Conservation (phyloP, 2,113 vertebrate genomes). For the Synchiropus splendidus region DNA sequence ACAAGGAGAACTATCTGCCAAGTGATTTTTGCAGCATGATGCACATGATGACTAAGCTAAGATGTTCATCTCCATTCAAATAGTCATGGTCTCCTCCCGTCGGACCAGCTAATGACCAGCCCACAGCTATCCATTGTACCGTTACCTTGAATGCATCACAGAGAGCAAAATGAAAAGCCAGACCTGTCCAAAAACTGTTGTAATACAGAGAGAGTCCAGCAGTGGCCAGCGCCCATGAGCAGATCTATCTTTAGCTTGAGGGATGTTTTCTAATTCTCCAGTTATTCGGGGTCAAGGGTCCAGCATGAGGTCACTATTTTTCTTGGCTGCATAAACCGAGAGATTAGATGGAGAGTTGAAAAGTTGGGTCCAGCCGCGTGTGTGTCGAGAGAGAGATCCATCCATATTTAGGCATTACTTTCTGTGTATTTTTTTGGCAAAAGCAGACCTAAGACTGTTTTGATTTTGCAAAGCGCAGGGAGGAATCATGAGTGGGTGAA, state of each 20-base stretch:
- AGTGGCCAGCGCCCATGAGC: not conserved
- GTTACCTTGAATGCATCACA: not conserved
- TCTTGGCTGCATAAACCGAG: conserved; percentile 31
- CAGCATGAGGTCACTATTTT: conserved; percentile 45
- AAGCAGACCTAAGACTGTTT: too few species aligned
- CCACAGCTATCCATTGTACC: too few species aligned
- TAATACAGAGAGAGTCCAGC: not conserved
- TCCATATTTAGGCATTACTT: conserved; percentile 7
- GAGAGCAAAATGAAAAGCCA: not conserved
- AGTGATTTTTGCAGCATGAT: too few species aligned
- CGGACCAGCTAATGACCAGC: too few species aligned
- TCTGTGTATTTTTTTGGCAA: too few species aligned
- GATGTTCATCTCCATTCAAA: too few species aligned
- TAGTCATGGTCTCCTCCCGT: too few species aligned
- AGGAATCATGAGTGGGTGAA: conserved; percentile 5
- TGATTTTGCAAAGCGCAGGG: too few species aligned
- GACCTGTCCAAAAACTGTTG: not conserved
- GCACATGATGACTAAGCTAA: too few species aligned
- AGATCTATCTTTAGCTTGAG: conserved; percentile 22
- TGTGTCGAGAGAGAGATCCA: too few species aligned
- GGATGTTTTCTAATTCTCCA: conserved; percentile 21
- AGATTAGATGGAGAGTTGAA: conserved; percentile 40
- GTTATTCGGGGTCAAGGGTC: conserved; percentile 22
- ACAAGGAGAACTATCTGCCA: too few species aligned
- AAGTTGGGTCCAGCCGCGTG: conserved; percentile 2